A percentile compares a stretch with the other conserved stretches of the same genome.
phyloP scores from a whole-genome alignment of 37 sponge, comb jelly and placozoan species.

The Petrosia ficiformis region DNA sequence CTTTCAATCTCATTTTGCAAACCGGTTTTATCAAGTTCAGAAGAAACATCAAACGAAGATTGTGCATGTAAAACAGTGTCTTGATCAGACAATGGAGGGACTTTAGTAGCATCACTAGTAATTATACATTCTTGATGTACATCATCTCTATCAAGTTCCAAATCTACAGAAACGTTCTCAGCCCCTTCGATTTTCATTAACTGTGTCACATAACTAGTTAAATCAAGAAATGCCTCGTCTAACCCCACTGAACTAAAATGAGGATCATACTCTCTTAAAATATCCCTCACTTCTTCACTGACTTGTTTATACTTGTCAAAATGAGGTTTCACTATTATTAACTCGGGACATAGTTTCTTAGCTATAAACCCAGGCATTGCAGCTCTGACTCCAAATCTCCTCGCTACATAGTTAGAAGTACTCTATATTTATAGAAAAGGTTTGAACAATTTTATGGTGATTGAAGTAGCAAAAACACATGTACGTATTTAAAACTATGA shows the following conservation, averaged over 20 bases:
- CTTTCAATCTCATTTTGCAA: not conserved
- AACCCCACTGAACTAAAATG: constrained; percentile 74
- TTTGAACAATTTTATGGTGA: not conserved
- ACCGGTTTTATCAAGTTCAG: not conserved
- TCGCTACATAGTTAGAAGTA: constrained; percentile 94
- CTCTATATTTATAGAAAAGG: too few species aligned
- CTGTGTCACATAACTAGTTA: constrained; percentile 64
- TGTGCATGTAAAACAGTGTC: not conserved
- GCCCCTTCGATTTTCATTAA: not conserved
- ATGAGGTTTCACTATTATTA: constrained; percentile 77
- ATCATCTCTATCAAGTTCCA: not conserved
- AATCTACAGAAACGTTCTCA: not conserved
- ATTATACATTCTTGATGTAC: not conserved
- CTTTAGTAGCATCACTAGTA: not conserved
- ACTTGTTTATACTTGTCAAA: constrained; percentile 75
- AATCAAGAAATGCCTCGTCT: constrained; percentile 84
- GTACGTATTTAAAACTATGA: too few species aligned
- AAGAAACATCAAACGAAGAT: not conserved
- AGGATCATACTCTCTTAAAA: constrained; percentile 81
- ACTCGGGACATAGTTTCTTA: constrained; percentile 87
- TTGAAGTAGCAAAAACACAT: too few species aligned
- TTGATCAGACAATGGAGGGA: too few species aligned
- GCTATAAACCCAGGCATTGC: constrained; percentile 99
- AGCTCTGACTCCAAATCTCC: constrained; percentile 90
- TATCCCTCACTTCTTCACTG: constrained; percentile 61